These are phyloP conservation scores for Chloebia gouldiae DNA, from an alignment of 2,113 vertebrate species.

Conservation along the genomic window DNA sequence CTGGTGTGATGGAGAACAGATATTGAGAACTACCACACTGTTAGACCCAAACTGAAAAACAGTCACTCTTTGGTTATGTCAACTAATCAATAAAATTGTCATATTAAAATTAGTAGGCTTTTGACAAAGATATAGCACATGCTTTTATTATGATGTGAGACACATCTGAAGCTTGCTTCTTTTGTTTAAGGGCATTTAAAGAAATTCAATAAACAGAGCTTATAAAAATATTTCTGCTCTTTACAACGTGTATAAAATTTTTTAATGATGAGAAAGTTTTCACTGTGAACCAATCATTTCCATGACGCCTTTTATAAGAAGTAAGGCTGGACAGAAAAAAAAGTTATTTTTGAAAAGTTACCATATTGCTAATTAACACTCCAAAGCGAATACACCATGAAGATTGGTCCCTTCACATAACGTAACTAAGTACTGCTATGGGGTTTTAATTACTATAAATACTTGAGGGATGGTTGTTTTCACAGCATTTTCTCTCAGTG, in stretches of 20 bases:
- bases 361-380: neutral
- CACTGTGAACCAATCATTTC: neutral
- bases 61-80: neutral
- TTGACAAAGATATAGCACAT: neutral
- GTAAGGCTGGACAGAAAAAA: neutral
- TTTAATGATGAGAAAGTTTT: neutral
- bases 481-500: neutral
- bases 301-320: neutral
- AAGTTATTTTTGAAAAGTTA: neutral
- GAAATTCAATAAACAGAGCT: neutral
- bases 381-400: neutral
- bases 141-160: neutral
- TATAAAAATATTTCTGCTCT: neutral
- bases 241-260: fast-evolving
- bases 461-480: neutral
- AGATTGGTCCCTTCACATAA: neutral
- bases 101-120: neutral
- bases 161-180: neutral
- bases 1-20: neutral
- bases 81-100: neutral
- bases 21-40: neutral
- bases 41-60: neutral
- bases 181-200: neutral
- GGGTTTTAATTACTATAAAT: neutral
- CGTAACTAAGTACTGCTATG: neutral